phyloP scores from a whole-genome alignment of 92 coral and sea anemone species.

The Heliopora coerulea region DNA sequence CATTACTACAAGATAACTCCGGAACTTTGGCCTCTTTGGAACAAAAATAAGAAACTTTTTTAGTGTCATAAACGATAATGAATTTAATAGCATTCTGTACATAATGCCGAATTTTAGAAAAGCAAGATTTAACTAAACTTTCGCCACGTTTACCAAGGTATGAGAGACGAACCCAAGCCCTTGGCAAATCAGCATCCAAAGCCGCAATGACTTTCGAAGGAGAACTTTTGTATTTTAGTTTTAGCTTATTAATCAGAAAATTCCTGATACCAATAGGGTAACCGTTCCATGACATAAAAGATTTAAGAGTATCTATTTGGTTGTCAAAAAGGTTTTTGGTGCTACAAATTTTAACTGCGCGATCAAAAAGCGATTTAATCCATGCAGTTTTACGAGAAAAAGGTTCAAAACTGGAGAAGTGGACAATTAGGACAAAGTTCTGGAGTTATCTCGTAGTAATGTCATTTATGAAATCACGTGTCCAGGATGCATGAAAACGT shows the following conservation, averaged over 20 bases:
- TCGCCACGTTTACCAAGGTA: no score
- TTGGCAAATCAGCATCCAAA: neutral
- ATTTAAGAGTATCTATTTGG: no score
- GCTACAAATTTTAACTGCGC: conserved; percentile 32
- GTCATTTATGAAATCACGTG: no score
- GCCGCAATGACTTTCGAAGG: neutral
- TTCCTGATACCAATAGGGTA: no score
- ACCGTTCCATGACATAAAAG: no score
- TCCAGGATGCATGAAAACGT: no score
- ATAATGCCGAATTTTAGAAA: conserved; percentile 17
- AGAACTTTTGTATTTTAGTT: neutral
- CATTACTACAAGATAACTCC: conserved; percentile 11
- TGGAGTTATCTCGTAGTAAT: no score
- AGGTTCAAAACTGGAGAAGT: conserved; percentile 28
- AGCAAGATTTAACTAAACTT: conserved; percentile 5
- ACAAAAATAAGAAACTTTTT: conserved; percentile 31
- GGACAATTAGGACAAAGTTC: no score
- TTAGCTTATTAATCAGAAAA: no score
- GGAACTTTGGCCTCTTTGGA: conserved; percentile 30
- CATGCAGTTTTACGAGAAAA: conserved; percentile 9
- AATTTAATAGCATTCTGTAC: neutral
- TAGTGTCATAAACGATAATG: conserved; percentile 18
- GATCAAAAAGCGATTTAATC: conserved; percentile 17
- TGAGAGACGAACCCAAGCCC: no score
- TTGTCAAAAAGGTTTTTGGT: conserved; percentile 16